Conservation (phyloP, 2,113 vertebrate species). For the Pangasianodon hypophthalmus region DNA sequence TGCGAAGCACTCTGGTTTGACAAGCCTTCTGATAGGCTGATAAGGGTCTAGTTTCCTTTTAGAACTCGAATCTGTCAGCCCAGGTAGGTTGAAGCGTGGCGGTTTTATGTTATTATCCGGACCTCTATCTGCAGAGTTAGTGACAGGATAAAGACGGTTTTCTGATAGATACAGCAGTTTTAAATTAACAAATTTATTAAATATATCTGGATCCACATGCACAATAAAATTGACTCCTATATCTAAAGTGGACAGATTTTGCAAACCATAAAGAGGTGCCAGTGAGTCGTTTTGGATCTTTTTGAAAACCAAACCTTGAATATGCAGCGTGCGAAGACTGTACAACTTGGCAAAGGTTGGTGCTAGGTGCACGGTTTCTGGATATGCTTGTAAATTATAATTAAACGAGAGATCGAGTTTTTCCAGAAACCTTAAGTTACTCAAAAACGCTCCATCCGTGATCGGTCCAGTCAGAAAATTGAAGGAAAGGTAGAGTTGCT, state of each 20-base stretch:
- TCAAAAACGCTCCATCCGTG: slow-evolving; percentile 65
- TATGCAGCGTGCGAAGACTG: slow-evolving; percentile 68
- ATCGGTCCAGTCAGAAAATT: slow-evolving; percentile 66
- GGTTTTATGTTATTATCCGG: not conserved
- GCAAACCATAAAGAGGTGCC: slow-evolving; percentile 64
- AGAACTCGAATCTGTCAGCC: not conserved
- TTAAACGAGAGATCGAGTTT: slow-evolving; percentile 78
- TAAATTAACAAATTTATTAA: slow-evolving; percentile 62
- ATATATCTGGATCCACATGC: slow-evolving; percentile 62
- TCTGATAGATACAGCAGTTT: slow-evolving; percentile 76
- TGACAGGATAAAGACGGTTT: slow-evolving; percentile 75
- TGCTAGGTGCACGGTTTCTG: slow-evolving; percentile 62
- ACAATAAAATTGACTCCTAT: slow-evolving; percentile 81
- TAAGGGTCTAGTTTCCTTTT: slow-evolving; percentile 27
- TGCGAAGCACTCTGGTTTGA: slow-evolving; percentile 70
- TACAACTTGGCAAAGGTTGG: slow-evolving; percentile 65
- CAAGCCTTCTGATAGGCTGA: not conserved
- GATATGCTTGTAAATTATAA: slow-evolving; percentile 63
- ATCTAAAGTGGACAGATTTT: slow-evolving; percentile 70
- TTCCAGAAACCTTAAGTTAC: slow-evolving; percentile 61
- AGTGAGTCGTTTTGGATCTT: slow-evolving; percentile 68
- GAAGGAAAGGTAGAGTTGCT: slow-evolving; percentile 63
- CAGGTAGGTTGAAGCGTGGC: slow-evolving; percentile 21
- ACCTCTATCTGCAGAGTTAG: not conserved
- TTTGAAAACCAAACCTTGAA: slow-evolving; percentile 77